Conservation (phyloP, 2,113 vertebrate genomes). For the Gadus chalcogrammus region DNA sequence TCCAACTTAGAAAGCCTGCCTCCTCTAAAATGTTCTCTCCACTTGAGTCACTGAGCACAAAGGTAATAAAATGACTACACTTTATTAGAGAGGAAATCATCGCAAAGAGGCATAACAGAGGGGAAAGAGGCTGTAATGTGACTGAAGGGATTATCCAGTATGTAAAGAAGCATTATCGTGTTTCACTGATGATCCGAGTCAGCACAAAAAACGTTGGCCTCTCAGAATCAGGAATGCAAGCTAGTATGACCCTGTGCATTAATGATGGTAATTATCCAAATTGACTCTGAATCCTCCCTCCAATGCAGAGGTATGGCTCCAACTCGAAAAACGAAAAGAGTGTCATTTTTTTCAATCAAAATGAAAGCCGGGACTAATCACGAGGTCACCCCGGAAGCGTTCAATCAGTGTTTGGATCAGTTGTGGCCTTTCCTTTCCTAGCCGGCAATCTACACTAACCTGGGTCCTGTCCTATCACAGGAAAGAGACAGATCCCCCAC, state of each 20-base stretch:
- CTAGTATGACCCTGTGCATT: constrained; percentile 48
- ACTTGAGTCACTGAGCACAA: constrained; percentile 56
- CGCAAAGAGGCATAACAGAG: constrained; percentile 50
- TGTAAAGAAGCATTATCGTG: constrained; percentile 61
- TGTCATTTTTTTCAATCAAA: constrained; percentile 42
- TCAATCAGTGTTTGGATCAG: constrained; percentile 22
- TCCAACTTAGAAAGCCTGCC: constrained; percentile 35
- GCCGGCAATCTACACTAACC: background rate
- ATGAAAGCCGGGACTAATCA: constrained; percentile 42
- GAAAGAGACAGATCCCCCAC: constrained; percentile 4
- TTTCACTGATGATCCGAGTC: constrained; percentile 53
- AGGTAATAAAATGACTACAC: constrained; percentile 46
- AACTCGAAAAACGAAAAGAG: constrained; percentile 33
- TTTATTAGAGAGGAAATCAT: constrained; percentile 57
- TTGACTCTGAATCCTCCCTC: constrained; percentile 37
- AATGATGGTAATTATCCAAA: constrained; percentile 53
- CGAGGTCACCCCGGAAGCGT: constrained; percentile 25
- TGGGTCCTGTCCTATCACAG: constrained; percentile 1
- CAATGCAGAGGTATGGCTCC: constrained; percentile 24
- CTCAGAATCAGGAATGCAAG: constrained; percentile 44
- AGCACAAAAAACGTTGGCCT: constrained; percentile 38
- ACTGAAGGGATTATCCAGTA: constrained; percentile 62
- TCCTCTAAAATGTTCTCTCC: constrained; percentile 58
- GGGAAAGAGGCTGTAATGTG: constrained; percentile 46
- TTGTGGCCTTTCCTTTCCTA: constrained; percentile 28